Conservation (phyloP, 2,797 vertebrate genomes). For the Alca torda region DNA sequence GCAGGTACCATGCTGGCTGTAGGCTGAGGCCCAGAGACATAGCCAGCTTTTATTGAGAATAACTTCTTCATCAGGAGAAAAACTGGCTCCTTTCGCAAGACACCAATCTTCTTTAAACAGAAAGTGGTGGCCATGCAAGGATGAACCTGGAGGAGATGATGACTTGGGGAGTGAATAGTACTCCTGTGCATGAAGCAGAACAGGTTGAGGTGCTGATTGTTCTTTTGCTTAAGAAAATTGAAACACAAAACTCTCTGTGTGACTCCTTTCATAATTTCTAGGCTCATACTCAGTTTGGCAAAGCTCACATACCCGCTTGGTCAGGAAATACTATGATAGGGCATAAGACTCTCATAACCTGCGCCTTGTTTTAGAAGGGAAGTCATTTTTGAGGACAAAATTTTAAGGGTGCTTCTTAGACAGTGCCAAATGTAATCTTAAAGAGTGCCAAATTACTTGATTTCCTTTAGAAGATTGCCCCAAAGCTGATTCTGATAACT, state of each 20-base stretch:
- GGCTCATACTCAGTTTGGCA: neutral
- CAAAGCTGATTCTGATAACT: neutral
- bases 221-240: neutral
- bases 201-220: neutral
- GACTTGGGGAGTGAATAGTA: neutral
- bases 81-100: neutral
- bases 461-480: neutral
- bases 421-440: neutral
- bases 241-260: neutral
- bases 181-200: neutral
- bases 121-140: neutral
- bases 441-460: neutral
- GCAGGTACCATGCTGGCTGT: neutral
- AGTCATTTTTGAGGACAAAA: neutral
- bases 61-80: neutral
- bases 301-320: neutral
- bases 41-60: neutral
- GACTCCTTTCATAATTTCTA: neutral
- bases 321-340: neutral
- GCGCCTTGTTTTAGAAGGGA: neutral
- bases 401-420: neutral
- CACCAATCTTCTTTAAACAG: neutral
- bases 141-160: neutral
- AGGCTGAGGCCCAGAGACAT: neutral
- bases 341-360: neutral